Evolutionary conservation across 2,888 invertebrate genomes (phyloP).

Genomic region (Chrysotoxum bicinctum): DNA sequence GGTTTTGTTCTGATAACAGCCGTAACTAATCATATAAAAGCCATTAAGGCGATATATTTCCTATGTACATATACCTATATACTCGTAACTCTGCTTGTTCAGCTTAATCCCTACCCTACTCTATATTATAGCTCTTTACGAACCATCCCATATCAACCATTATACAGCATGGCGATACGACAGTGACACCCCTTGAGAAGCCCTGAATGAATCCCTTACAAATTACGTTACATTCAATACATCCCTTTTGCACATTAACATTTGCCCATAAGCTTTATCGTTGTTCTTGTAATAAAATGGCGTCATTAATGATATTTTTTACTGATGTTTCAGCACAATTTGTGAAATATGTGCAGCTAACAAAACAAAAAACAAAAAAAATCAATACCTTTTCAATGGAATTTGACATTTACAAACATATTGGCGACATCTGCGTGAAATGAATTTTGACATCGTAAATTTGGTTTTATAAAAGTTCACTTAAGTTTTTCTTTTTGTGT

Average conservation of each 20-base stretch:
- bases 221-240: slow-evolving; percentile 59
- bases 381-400: slow-evolving; percentile 7
- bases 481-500: neutral
- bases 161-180: neutral
- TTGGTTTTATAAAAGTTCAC: neutral
- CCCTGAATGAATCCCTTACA: slow-evolving; percentile 43
- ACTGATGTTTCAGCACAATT: slow-evolving; percentile 39
- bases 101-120: neutral
- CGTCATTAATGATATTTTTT: slow-evolving; percentile 55
- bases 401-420: neutral
- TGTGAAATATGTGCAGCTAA: slow-evolving; percentile 11
- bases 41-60: slow-evolving; percentile 57
- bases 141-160: slow-evolving; percentile 3
- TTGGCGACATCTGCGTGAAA: slow-evolving; percentile 14
- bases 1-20: slow-evolving; percentile 48
- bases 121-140: neutral
- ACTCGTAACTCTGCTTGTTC: neutral
- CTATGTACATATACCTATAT: neutral
- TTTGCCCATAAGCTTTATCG: slow-evolving; percentile 63
- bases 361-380: neutral
- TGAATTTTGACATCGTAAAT: neutral
- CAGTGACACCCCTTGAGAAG: slow-evolving; percentile 24
- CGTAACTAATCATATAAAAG: slow-evolving; percentile 58
- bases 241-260: slow-evolving; percentile 54
- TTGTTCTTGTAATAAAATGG: slow-evolving; percentile 47